Conservation (phyloP, 2,113 vertebrate species). For the Siniperca knerii region DNA sequence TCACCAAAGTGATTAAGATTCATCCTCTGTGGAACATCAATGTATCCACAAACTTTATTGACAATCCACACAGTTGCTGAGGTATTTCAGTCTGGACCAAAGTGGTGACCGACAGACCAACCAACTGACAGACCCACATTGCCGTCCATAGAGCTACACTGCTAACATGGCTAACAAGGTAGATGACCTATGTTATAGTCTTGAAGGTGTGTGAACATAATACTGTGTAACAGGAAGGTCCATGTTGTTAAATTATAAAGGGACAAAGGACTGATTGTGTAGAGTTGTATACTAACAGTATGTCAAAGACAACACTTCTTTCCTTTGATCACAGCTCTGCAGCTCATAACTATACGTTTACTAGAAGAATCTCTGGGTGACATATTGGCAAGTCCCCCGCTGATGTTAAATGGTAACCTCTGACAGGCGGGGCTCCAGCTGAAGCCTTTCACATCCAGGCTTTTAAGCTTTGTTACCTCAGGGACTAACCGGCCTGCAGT, state of each 20-base stretch:
- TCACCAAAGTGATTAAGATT: too few species aligned
- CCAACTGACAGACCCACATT: not conserved
- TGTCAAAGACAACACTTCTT: constrained; percentile 22
- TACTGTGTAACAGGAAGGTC: not conserved
- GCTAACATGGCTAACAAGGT: not conserved
- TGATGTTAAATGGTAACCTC: constrained; percentile 66
- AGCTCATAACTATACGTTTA: constrained; percentile 32
- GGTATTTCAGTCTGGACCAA: not conserved
- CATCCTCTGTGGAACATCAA: not conserved
- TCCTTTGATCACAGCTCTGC: constrained; percentile 32
- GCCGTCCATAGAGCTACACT: not conserved
- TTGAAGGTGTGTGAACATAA: not conserved
- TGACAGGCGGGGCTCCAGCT: constrained; percentile 56
- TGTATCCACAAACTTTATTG: not conserved
- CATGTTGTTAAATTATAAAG: constrained; percentile 1
- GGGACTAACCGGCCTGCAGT: constrained; percentile 48
- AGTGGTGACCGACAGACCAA: not conserved
- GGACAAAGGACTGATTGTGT: not conserved
- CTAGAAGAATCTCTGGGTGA: constrained; percentile 45
- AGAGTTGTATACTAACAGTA: constrained; percentile 14
- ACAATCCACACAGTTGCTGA: not conserved
- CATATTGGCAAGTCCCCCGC: constrained; percentile 51
- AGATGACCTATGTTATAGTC: not conserved
- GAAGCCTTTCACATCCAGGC: constrained; percentile 59
- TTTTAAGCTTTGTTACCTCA: constrained; percentile 63